Percentiles rank a stretch among this genome's conserved stretches.
Evolutionary conservation across 2,888 invertebrate species (phyloP).

Genomic region (Odontocerum albicorne): DNA sequence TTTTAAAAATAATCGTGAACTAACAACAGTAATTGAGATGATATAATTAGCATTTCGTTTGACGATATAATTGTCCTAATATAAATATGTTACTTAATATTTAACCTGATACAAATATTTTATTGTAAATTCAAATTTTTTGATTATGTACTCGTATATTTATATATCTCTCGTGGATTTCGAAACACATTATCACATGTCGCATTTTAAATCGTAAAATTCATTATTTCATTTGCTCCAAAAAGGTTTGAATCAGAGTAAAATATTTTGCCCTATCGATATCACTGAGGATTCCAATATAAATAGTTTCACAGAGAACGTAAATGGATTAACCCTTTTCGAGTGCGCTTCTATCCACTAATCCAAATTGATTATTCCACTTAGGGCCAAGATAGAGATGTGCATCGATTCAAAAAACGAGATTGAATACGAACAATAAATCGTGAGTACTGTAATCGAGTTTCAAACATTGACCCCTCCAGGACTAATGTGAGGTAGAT

Average conservation of each 20-base stretch:
- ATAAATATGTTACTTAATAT: too few species aligned
- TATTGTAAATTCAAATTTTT: too few species aligned
- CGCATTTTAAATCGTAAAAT: too few species aligned
- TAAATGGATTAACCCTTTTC: conserved; percentile 16
- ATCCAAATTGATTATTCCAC: conserved; percentile 28
- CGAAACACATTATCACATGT: too few species aligned
- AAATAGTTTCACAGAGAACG: conserved; percentile 5
- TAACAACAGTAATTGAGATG: too few species aligned
- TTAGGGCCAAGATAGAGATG: conserved; percentile 24
- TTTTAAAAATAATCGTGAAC: too few species aligned
- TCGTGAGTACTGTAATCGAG: conserved; percentile 13
- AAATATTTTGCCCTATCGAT: not conserved
- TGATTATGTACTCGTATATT: too few species aligned
- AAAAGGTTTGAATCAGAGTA: not conserved
- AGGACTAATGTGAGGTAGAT: conserved; percentile 6
- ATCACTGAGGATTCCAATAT: not conserved
- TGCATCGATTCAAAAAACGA: conserved; percentile 29
- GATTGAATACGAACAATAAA: conserved; percentile 29
- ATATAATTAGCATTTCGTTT: too few species aligned
- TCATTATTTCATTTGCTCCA: too few species aligned
- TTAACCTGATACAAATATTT: too few species aligned
- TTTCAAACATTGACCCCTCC: conserved; percentile 12
- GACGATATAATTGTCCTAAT: too few species aligned
- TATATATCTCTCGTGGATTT: too few species aligned
- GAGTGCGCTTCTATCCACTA: conserved; percentile 10